Base-by-base conservation (phyloP, 2,888 invertebrate species). In the Tiliacea aurago region DNA sequence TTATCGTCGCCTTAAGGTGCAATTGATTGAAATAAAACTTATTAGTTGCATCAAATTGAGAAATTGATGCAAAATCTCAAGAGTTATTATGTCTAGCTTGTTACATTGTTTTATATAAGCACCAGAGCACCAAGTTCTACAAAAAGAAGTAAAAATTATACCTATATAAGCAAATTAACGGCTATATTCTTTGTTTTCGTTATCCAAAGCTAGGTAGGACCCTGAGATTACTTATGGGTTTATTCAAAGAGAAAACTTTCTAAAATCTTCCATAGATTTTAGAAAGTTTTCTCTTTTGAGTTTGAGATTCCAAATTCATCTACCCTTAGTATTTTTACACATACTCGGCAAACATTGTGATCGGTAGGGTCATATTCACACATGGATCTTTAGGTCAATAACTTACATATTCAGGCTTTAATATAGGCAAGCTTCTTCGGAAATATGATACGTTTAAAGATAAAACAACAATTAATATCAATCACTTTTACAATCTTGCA, bases 401-500 rank as follows among this genome's bases (percentile, higher is more conserved):
- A 72, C 18, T 43, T 33, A 13, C 15, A 37, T 37, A 53, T 55
- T 53, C 23, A 37, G 18, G 11, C 20, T 28, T 18, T 33, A 66
- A 37, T 58, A 53, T 20, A 59, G 9, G 4, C 13, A 10, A 77
- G 37, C 33, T 43, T 7, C 6, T 69, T 65, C 15, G 10, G 47
- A 33, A 70, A 82, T 37, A 41, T 70, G 15, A 81, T 18, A 76
- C 81, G 4, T 43, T 20, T 45, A 62, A 56, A 81, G 0, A 61
- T 56, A 47, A 58, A 47, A n/a, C 11, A 18, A 15, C 33, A n/a
- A 82, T 76, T 64, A 65, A 49, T 49, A 53, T 72, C 33, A 62
- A 37, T 64, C 67, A 69, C 51, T 68, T 7, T 53, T 47, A 62
- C 37, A 72, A 78, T 85, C 84, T 76, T 73, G 58, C 49, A 65